Evolutionary conservation across 2,113 vertebrate genomes (phyloP).

Genomic region (Pedionomus torquatus): DNA sequence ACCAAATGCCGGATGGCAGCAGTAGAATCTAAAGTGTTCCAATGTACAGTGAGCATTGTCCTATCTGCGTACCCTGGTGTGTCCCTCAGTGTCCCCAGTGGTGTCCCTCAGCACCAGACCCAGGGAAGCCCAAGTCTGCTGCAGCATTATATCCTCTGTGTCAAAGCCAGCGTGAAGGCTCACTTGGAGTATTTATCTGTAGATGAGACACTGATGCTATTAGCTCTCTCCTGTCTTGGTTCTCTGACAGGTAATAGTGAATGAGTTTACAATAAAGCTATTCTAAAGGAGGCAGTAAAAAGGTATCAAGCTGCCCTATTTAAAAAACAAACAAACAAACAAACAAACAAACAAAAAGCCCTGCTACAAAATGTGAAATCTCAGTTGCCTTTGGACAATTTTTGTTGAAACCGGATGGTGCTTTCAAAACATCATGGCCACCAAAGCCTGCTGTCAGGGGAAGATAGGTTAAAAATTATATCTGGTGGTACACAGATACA

Average conservation of each 20-base stretch:
- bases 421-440: background rate
- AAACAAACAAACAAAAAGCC: background rate
- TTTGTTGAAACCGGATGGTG: background rate
- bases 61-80: background rate
- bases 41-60: background rate
- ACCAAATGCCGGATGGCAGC: rapidly evolving
- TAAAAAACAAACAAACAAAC: background rate
- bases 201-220: background rate
- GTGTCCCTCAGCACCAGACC: background rate
- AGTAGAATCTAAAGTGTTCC: background rate
- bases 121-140: background rate
- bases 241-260: background rate
- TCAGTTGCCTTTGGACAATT: background rate
- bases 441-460: background rate
- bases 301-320: background rate
- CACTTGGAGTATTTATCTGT: background rate
- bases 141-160: background rate
- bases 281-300: background rate
- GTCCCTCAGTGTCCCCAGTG: no score
- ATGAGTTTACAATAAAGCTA: background rate
- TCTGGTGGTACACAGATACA: background rate
- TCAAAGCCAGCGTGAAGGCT: background rate
- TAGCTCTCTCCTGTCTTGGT: background rate
- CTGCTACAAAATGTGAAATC: background rate
- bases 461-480: background rate